Evolutionary conservation across 2,113 vertebrate genomes (phyloP).

Genomic region (Cettia cetti): DNA sequence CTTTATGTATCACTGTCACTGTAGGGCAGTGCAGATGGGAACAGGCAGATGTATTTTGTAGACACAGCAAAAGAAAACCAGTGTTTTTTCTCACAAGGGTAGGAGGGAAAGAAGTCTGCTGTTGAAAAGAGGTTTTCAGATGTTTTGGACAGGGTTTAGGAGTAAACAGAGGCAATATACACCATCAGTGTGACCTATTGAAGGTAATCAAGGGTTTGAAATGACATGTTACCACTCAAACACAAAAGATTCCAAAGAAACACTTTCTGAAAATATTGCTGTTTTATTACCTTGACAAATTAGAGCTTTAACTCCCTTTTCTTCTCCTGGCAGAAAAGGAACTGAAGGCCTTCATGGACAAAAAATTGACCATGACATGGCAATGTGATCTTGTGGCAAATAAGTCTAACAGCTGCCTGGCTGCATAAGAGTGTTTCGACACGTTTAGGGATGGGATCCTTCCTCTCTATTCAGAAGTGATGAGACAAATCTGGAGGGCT

Average conservation of each 20-base stretch:
- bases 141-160: neutral
- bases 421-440: neutral
- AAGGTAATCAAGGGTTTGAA: neutral
- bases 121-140: neutral
- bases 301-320: neutral
- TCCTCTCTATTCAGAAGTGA: neutral
- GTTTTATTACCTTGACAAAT: neutral
- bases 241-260: neutral
- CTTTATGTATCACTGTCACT: neutral
- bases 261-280: neutral
- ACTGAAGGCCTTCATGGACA: neutral
- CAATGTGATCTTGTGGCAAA: neutral
- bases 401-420: neutral
- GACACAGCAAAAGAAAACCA: neutral
- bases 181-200: neutral
- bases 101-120: neutral
- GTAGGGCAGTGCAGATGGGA: neutral
- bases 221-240: neutral
- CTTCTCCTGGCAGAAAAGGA: neutral
- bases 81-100: neutral
- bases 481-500: neutral
- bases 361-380: neutral
- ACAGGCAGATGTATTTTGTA: neutral
- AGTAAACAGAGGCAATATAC: neutral
- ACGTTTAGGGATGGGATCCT: fast-evolving